Evolutionary conservation across 2,797 vertebrate genomes (phyloP).

Genomic region (Oryzias dopingdopingensis): DNA sequence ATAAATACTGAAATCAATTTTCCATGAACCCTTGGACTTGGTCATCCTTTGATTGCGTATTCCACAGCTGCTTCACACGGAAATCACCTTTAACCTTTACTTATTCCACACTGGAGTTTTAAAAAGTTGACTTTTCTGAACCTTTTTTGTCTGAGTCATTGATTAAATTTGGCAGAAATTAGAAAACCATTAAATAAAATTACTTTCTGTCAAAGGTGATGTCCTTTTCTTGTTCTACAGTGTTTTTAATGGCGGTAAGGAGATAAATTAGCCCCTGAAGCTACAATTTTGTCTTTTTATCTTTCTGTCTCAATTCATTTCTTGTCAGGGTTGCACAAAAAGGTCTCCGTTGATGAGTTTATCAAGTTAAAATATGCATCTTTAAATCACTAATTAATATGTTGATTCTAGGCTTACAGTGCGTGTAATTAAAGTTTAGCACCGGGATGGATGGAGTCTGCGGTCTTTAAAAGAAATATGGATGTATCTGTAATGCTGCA

Average conservation of each 20-base stretch:
- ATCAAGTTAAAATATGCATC: constrained; percentile 33
- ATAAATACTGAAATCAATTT: constrained; percentile 63
- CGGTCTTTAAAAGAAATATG: constrained; percentile 29
- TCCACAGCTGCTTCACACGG: constrained; percentile 49
- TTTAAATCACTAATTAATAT: constrained; percentile 43
- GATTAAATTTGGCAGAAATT: constrained; percentile 12
- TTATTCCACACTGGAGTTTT: constrained; percentile 45
- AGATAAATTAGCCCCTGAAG: constrained; percentile 27
- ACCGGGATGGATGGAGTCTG: constrained; percentile 35
- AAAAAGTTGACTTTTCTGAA: constrained; percentile 39
- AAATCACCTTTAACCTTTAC: constrained; percentile 63
- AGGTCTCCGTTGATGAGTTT: constrained; percentile 29
- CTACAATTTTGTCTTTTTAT: constrained; percentile 21
- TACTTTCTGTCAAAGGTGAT: constrained; percentile 38
- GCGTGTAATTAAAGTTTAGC: constrained; percentile 42
- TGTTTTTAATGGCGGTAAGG: constrained; percentile 20
- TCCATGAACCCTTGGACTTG: constrained; percentile 45
- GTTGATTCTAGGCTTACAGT: constrained; percentile 47
- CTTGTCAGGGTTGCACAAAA: constrained; percentile 9
- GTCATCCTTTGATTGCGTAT: constrained; percentile 46
- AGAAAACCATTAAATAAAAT: constrained; percentile 18
- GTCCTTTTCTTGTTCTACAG: constrained; percentile 19
- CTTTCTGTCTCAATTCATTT: constrained; percentile 20
- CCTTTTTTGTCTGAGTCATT: constrained; percentile 22
- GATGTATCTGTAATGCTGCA: constrained; percentile 15